Evolutionary conservation across 1,140 invertebrate genomes (phyloP), one percentile per base, ranked within the genome.

Genomic region (fruit fly (Drosophila melanogaster)): DNA sequence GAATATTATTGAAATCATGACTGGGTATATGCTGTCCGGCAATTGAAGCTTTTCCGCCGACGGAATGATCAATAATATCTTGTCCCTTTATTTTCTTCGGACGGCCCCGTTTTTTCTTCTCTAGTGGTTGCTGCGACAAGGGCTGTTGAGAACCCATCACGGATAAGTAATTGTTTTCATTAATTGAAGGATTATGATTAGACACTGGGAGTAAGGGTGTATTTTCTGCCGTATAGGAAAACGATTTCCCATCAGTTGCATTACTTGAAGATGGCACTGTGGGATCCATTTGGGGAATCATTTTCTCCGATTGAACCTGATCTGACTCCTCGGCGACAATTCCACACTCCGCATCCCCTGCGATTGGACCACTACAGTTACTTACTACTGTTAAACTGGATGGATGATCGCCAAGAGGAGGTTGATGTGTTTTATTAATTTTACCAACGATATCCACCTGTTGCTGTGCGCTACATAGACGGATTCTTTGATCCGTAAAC

Each of bases 91-190:
- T 95, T 92, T 98, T 98, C 93, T 98, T 98, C 37, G 97, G 97
- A 22, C 97, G 93, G 1, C 97, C 97, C 15, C 97, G 93, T 90
- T 98, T 97, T 93, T 98, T 98, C 92, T 97, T 97, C n/a, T 95
- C 95, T 0, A 95, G 95, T 30, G 95, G 67, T 10, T 77, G 47
- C 7, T 65, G 77, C 5, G 70, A 19, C 6, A 64, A 40, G 3
- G 49, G 30, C 12, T 83, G 71, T 7, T 67, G 78, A 7, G 73
- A 60, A 5, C 64, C 62, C 12, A 77, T 83, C n/a, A 76, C 69
- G 4, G 74, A 47, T 14, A 87, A 37, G 54, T 87, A 87, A 10
- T 57, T 66, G 15, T 30, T 55, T 2, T 76, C 72, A 17, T 11
- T 49, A 8, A 46, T 12, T 15, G 43, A 26, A 19, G 17, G 26